Base-by-base conservation (phyloP, 2,113 vertebrate genomes). In the Ailuropoda melanoleuca region DNA sequence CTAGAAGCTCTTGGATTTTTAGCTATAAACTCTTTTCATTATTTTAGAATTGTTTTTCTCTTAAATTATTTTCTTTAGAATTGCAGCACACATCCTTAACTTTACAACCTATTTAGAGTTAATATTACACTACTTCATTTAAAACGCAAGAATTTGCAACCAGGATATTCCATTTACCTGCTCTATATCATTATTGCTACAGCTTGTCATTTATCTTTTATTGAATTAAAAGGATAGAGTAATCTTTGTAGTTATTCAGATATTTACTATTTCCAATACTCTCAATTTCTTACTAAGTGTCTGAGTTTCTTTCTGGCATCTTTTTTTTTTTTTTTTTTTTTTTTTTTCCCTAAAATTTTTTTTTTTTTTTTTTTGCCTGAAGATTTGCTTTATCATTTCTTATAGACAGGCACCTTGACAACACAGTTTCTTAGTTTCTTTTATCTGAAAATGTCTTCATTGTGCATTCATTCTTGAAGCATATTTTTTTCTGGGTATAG, bases 401-500 rank as follows among this genome's bases (percentile, higher is more conserved):
- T 56, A 11, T 58, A 56, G 62, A 48, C 3, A 92, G 29, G 21
- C 53, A 56, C 83, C 37, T n/a, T 72, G 78, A 82, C 62, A 72
- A 18, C 66, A 92, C 70, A 70, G 62, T 87, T 31, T 19, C 58
- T 39, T 68, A 17, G 10, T 82, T 92, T 46, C 26, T 82, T 92
- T 83, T 46, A 34, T 58, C 29, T 83, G 90, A 83, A 58, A 56
- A 72, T 92, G 14, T 72, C 62, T 82, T 58, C 31, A 26, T 70
- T 82, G 80, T 82, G 62, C 14, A 80, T 82, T 70, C 10, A 92
- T 72, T 83, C 50, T 82, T 83, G 66, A 58, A 46, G 78, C 83
- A 58, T 72, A 72, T 72, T 83, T 72, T 82, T 70, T 31, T 70
- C 78, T 83, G 62, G 90, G 78, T 92, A 92, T 92, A 92, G 62